phyloP scores from a whole-genome alignment of 1,140 invertebrate genomes.

The Colletes gigas region DNA sequence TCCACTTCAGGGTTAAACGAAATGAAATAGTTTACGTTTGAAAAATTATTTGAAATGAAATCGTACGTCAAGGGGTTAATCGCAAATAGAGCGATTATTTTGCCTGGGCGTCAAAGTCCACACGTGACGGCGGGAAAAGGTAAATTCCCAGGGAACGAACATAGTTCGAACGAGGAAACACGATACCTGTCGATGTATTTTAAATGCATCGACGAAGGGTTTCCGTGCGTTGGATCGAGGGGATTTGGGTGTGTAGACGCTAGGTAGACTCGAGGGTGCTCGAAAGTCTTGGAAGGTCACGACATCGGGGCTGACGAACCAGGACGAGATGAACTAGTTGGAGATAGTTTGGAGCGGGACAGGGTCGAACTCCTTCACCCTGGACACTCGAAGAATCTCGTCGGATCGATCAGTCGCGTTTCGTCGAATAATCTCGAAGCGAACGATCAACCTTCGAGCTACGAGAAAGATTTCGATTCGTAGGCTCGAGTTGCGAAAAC shows the following conservation, averaged over 20 bases:
- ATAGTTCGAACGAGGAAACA: not conserved
- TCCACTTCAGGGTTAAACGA: too few species aligned
- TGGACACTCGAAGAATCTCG: conserved; percentile 48
- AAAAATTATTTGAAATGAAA: too few species aligned
- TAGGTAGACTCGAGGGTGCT: conserved; percentile 26
- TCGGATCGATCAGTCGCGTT: conserved; percentile 40
- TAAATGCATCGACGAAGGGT: not conserved
- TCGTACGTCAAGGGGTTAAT: too few species aligned
- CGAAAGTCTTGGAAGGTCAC: conserved; percentile 67
- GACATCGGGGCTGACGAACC: conserved; percentile 56
- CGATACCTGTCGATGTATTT: not conserved
- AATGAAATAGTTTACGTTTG: too few species aligned
- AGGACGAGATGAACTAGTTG: conserved; percentile 68
- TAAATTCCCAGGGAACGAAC: not conserved
- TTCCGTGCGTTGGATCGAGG: conserved; percentile 10
- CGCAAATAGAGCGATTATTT: too few species aligned
- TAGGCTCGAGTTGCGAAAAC: too few species aligned
- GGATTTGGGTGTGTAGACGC: not conserved
- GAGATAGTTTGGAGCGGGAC: conserved; percentile 58
- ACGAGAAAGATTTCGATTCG: too few species aligned
- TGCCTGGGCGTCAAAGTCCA: too few species aligned
- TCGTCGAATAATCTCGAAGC: not conserved
- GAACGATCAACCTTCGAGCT: not conserved
- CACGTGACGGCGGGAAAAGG: too few species aligned
- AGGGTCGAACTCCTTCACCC: conserved; percentile 58